phyloP scores from a whole-genome alignment of 2,888 invertebrate genomes.

The Hipparchia sbordonii region DNA sequence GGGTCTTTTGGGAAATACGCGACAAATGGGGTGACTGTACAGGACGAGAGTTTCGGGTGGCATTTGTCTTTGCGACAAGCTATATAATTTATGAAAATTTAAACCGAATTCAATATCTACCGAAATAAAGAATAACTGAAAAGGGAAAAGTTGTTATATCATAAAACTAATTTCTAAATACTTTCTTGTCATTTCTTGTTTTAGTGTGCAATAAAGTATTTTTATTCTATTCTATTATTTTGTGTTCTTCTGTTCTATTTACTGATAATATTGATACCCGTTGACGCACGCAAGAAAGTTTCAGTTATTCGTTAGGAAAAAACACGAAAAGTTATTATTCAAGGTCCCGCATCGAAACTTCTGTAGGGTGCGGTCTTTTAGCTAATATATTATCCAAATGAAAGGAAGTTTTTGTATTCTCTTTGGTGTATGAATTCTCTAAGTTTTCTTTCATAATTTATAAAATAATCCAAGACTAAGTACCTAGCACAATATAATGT shows the following conservation, averaged over 20 bases:
- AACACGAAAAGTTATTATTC: not conserved
- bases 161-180: no score
- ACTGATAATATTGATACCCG: no score
- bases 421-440: not conserved
- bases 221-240: no score
- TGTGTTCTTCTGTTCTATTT: no score
- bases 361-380: not conserved
- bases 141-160: no score
- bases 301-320: constrained; percentile 13
- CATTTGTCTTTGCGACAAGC: not conserved
- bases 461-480: not conserved
- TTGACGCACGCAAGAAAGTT: not conserved
- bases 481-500: no score
- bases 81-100: not conserved
- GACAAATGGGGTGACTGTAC: constrained; percentile 33
- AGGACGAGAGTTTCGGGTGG: constrained; percentile 9
- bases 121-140: no score
- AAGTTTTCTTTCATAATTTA: not conserved
- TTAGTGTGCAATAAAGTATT: no score
- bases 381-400: not conserved
- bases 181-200: no score
- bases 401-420: constrained; percentile 1
- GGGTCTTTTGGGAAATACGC: constrained; percentile 68
- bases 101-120: no score
- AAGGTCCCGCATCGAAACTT: constrained; percentile 8